phyloP scores from a whole-genome alignment of 2,113 vertebrate genomes.

The Notothenia coriiceps region DNA sequence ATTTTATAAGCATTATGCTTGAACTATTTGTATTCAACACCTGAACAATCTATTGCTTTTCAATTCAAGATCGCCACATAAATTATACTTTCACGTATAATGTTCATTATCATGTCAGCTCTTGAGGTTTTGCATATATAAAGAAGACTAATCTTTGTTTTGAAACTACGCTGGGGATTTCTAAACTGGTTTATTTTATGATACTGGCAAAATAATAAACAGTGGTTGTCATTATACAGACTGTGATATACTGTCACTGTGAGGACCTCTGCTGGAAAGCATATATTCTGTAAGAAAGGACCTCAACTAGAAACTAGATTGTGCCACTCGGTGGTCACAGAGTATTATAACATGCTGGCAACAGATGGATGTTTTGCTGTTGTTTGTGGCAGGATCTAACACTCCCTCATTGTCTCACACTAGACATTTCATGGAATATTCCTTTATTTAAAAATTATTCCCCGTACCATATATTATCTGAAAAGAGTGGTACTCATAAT shows the following conservation, averaged over 20 bases:
- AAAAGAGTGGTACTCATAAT: background rate
- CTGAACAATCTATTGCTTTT: background rate
- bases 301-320: slow-evolving; percentile 3
- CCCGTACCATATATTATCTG: background rate
- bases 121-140: background rate
- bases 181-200: background rate
- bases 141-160: background rate
- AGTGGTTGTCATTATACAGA: background rate
- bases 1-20: background rate
- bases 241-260: background rate
- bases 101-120: background rate
- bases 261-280: slow-evolving; percentile 49
- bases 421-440: background rate
- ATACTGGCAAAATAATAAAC: background rate
- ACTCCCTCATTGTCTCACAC: background rate
- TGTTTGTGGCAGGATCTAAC: background rate
- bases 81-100: background rate
- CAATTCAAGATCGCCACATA: background rate
- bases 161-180: background rate
- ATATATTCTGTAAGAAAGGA: background rate
- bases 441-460: background rate
- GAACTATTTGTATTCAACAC: background rate
- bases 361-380: background rate
- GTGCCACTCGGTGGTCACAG: slow-evolving; percentile 56
- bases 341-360: slow-evolving; percentile 19